Evolutionary conservation across 1,140 invertebrate genomes (phyloP).

Genomic region (Sarcophaga bullata): DNA sequence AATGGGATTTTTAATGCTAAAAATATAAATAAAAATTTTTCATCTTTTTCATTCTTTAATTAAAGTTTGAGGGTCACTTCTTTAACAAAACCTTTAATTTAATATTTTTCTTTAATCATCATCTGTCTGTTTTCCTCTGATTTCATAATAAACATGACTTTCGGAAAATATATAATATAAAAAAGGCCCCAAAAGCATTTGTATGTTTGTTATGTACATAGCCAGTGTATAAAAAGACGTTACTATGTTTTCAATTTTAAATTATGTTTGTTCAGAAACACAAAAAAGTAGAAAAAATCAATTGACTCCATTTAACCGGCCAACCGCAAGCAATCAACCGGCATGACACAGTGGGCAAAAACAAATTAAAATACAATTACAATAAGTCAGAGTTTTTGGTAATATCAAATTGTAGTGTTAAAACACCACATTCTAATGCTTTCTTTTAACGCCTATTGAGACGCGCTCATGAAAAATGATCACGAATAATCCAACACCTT

Average conservation of each 20-base stretch:
- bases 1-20: neutral
- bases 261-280: slow-evolving; percentile 10
- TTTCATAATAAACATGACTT: slow-evolving; percentile 37
- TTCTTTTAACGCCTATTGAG: no score
- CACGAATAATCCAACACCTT: no score
- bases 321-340: slow-evolving; percentile 5
- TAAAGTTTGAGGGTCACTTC: slow-evolving; percentile 3
- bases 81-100: neutral
- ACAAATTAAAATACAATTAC: neutral
- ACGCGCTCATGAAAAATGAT: no score
- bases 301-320: slow-evolving; percentile 27
- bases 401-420: no score
- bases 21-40: neutral
- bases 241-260: slow-evolving; percentile 1
- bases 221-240: slow-evolving; percentile 24
- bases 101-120: neutral
- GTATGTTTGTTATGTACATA: neutral
- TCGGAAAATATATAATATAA: slow-evolving; percentile 12
- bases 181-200: slow-evolving; percentile 21
- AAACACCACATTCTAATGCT: no score
- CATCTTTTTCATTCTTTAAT: neutral
- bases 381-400: no score
- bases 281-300: slow-evolving; percentile 1
- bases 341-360: neutral
- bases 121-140: neutral